Percentiles rank a stretch among this genome's conserved stretches.
Conservation (phyloP, 2,113 vertebrate species). For the Tragelaphus scriptus region DNA sequence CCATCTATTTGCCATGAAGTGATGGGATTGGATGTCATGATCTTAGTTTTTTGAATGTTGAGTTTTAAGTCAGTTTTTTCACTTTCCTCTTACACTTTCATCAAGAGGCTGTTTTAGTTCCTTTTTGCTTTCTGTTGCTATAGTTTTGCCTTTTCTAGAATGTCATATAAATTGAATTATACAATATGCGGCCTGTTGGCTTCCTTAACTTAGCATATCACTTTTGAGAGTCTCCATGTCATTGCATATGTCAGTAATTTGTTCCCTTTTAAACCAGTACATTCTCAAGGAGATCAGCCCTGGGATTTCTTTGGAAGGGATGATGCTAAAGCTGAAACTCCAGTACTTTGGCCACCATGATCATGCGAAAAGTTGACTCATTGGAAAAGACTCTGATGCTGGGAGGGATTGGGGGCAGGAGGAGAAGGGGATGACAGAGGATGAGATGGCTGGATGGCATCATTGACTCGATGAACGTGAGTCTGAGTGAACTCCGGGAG, state of each 20-base stretch:
- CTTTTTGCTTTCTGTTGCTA: background rate
- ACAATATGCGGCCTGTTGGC: background rate
- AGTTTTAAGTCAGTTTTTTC: background rate
- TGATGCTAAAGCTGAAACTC: too few species aligned
- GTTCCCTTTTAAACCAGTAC: background rate
- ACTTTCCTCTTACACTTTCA: background rate
- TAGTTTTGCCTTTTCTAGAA: background rate
- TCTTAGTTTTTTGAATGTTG: background rate
- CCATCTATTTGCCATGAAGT: background rate
- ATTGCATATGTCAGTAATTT: background rate
- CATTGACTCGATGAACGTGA: too few species aligned
- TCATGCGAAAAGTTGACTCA: too few species aligned
- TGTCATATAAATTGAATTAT: background rate
- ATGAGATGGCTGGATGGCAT: too few species aligned
- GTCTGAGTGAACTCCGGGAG: too few species aligned
- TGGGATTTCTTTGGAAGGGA: too few species aligned
- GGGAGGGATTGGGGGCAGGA: too few species aligned
- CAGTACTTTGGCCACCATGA: too few species aligned
- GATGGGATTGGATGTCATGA: background rate
- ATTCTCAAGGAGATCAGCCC: too few species aligned
- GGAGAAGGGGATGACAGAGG: too few species aligned
- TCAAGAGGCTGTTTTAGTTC: background rate
- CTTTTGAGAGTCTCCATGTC: background rate
- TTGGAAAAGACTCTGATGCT: too few species aligned
- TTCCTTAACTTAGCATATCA: background rate